Conservation (phyloP, 2,888 invertebrate species). For the Caenorhabditis macrosperma region DNA sequence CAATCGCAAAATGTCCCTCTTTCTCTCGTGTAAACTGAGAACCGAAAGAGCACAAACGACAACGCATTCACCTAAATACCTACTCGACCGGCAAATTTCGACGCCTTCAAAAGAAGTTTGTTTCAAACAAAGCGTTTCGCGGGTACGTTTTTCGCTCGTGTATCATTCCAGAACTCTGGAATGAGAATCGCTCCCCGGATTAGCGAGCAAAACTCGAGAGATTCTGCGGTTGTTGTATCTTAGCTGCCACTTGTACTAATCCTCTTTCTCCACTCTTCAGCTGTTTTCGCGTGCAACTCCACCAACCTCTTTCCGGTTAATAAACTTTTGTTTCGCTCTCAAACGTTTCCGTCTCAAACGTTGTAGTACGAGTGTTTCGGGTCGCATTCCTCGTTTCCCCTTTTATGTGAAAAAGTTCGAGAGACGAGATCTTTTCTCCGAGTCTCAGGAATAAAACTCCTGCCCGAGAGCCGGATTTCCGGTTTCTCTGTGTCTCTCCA, state of each 20-base stretch:
- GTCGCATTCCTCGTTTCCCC: background rate
- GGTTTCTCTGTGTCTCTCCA: constrained; percentile 38
- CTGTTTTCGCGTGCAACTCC: constrained; percentile 16
- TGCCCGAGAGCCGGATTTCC: constrained; percentile 38
- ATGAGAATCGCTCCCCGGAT: background rate
- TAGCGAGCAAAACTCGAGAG: background rate
- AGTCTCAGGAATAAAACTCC: constrained; percentile 1
- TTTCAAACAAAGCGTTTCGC: constrained; percentile 40
- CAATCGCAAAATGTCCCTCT: background rate
- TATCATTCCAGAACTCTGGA: background rate
- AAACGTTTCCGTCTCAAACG: background rate
- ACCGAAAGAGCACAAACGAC: constrained; percentile 9
- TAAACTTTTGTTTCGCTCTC: constrained; percentile 3
- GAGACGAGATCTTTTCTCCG: background rate
- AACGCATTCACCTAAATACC: too few relatives aligned
- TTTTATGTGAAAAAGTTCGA: constrained; percentile 1
- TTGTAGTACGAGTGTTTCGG: background rate
- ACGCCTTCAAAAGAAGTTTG: constrained; percentile 9
- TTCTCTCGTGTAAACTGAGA: constrained; percentile 32
- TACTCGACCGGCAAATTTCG: constrained; percentile 50
- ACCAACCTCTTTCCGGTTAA: constrained; percentile 15
- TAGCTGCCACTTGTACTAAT: constrained; percentile 41
- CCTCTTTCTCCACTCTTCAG: constrained; percentile 10
- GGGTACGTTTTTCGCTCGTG: background rate
- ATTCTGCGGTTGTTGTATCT: background rate